phyloP scores from a whole-genome alignment of 2,888 invertebrate genomes.

The Coelinius sp. region DNA sequence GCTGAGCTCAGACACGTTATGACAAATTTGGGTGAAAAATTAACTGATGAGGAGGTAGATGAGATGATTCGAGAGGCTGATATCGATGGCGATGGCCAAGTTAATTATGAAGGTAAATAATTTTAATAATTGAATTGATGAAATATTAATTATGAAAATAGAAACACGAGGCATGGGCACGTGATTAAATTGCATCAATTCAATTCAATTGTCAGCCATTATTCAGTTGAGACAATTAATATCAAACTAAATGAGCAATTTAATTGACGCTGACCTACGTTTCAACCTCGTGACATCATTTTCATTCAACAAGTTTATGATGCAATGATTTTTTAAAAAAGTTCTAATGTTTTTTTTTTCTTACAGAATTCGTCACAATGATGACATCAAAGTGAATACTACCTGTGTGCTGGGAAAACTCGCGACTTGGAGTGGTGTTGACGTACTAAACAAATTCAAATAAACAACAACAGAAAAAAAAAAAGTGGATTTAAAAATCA shows the following conservation, averaged over 20 bases:
- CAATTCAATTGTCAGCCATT: constrained; percentile 43
- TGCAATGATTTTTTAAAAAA: background rate
- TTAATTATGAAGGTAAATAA: constrained; percentile 91
- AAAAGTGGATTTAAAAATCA: constrained; percentile 56
- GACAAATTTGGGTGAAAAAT: constrained; percentile 99
- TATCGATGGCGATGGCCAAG: constrained; percentile 99
- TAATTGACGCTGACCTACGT: constrained; percentile 10
- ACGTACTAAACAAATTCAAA: constrained; percentile 71
- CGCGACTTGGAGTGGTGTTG: constrained; percentile 78
- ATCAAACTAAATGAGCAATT: constrained; percentile 33
- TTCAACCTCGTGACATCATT: constrained; percentile 11
- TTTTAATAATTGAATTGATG: no score
- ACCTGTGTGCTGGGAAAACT: constrained; percentile 78
- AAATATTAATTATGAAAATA: background rate
- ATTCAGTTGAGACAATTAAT: constrained; percentile 44
- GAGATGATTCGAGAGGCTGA: constrained; percentile 99
- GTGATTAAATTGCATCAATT: constrained; percentile 12
- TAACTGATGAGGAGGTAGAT: constrained; percentile 99
- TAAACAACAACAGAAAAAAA: constrained; percentile 65
- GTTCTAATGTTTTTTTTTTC: constrained; percentile 57
- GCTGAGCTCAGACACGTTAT: constrained; percentile 99
- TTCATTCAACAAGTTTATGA: constrained; percentile 29
- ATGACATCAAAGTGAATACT: constrained; percentile 96
- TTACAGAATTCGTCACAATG: constrained; percentile 98
- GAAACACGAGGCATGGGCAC: background rate